Conservation (phyloP, 2,113 vertebrate genomes). For the Platysteira castanea region DNA sequence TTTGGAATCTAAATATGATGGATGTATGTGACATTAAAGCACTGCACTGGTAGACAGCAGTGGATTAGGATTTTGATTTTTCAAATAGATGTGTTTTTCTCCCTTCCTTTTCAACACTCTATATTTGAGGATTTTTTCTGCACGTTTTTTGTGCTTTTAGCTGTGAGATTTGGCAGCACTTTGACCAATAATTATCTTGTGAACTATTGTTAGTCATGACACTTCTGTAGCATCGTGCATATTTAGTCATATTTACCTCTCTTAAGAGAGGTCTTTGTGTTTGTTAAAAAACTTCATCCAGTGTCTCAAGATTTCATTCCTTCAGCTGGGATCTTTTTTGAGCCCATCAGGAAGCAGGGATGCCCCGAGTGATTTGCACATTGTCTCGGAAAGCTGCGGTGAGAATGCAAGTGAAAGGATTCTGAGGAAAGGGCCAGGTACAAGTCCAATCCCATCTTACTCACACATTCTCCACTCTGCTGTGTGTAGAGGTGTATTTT, state of each 20-base stretch:
- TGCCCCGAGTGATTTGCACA: not conserved
- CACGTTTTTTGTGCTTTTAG: not conserved
- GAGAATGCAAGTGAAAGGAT: not conserved
- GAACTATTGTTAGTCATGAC: not conserved
- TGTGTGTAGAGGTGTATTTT: not conserved
- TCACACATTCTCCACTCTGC: not conserved
- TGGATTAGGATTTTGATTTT: not conserved
- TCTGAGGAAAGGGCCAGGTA: not conserved
- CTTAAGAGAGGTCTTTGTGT: not conserved
- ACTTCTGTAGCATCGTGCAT: not conserved
- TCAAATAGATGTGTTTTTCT: not conserved
- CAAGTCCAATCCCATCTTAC: not conserved
- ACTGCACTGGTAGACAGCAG: not conserved
- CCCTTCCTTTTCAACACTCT: not conserved
- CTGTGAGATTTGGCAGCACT: not conserved
- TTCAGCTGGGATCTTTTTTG: accelerated
- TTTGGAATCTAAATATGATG: not conserved
- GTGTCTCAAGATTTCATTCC: not conserved
- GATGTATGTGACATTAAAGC: not conserved
- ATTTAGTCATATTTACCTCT: not conserved
- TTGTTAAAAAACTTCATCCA: not conserved
- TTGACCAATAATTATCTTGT: not conserved
- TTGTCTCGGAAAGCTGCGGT: not conserved
- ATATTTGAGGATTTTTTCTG: not conserved
- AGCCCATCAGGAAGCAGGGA: not conserved